Percentiles rank a stretch among this genome's conserved stretches.
Conservation (phyloP, 2,797 vertebrate genomes). For the Rhinoraja longicauda region DNA sequence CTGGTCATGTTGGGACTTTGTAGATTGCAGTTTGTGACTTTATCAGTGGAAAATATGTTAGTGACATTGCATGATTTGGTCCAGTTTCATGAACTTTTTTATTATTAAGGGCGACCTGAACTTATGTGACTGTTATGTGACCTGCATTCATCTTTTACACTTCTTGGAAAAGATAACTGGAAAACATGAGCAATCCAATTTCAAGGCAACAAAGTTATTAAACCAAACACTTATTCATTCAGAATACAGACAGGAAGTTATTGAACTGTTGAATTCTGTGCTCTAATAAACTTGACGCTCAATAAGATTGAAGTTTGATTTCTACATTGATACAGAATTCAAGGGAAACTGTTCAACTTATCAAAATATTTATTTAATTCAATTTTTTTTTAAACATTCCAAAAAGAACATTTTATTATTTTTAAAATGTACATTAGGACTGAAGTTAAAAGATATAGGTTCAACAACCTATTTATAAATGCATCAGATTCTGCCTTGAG, state of each 20-base stretch:
- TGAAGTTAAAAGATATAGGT: slow-evolving; percentile 2
- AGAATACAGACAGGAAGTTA: background rate
- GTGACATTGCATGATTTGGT: too few relatives aligned
- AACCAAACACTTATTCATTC: background rate
- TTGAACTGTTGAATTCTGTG: background rate
- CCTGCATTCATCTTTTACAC: too few relatives aligned
- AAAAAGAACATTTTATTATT: background rate
- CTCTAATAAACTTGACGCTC: background rate
- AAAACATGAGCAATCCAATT: too few relatives aligned
- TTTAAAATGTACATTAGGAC: background rate
- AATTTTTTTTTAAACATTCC: background rate
- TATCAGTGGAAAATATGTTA: too few relatives aligned
- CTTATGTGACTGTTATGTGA: too few relatives aligned
- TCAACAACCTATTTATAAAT: background rate
- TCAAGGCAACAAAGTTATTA: too few relatives aligned
- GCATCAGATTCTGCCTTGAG: background rate
- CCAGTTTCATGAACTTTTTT: too few relatives aligned
- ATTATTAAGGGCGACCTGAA: too few relatives aligned
- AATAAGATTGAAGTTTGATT: background rate
- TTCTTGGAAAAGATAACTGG: too few relatives aligned
- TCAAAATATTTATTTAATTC: slow-evolving; percentile 31
- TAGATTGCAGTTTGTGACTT: too few relatives aligned
- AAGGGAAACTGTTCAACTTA: slow-evolving; percentile 1
- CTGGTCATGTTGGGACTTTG: too few relatives aligned
- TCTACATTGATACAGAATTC: background rate